Percentiles rank a stretch among this genome's conserved stretches.
These are phyloP conservation scores for Poliocrania exsul DNA, from an alignment of 2,797 vertebrate genomes.

Conservation along the genomic window DNA sequence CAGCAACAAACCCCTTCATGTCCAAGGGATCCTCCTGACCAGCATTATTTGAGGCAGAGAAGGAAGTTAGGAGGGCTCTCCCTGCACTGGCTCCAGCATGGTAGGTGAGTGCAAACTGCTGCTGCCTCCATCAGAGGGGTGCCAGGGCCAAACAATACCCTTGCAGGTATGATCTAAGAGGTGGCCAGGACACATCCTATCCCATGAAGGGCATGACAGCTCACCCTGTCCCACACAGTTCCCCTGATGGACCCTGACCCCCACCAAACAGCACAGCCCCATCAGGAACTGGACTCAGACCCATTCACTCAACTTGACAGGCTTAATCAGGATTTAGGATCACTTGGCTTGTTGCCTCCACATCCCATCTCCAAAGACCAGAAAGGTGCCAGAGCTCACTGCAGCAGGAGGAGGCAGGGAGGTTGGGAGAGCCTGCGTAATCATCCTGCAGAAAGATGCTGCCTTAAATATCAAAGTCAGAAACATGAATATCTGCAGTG, in stretches of 20 bases:
- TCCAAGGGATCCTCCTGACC: not conserved
- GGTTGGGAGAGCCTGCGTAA: rapidly evolving
- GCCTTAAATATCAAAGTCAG: constrained; percentile 1
- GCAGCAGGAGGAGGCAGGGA: not conserved
- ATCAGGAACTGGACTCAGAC: not conserved
- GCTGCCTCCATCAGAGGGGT: not conserved
- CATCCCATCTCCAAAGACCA: not conserved
- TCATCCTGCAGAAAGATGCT: not conserved
- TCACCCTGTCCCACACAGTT: not conserved
- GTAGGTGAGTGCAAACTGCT: not conserved
- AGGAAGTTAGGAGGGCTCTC: not conserved
- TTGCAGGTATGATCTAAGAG: not conserved
- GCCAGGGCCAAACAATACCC: not conserved
- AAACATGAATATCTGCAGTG: constrained; percentile 4
- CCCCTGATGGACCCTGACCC: not conserved
- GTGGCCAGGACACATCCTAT: not conserved
- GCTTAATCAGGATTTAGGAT: not conserved
- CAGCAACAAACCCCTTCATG: not conserved
- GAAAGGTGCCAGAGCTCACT: not conserved
- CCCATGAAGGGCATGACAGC: not conserved
- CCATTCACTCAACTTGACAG: not conserved
- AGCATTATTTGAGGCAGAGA: not conserved
- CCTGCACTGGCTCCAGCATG: not conserved
- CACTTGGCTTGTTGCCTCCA: not conserved
- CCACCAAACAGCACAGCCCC: not conserved